phyloP scores from a whole-genome alignment of 2,797 vertebrate genomes.

The Sebastes hopkinsi region DNA sequence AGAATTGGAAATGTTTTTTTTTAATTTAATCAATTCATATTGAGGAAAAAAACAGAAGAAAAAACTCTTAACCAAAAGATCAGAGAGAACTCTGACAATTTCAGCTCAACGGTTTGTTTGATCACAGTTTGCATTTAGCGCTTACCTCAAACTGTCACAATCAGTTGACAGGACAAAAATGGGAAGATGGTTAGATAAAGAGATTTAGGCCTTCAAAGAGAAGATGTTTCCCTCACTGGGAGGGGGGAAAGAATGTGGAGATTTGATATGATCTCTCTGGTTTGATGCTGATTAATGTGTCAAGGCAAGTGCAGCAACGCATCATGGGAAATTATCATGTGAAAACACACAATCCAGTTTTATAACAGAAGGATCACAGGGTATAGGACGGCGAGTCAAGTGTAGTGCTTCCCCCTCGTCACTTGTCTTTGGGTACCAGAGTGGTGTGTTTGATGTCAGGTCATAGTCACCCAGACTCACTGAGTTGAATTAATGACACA shows the following conservation, averaged over 20 bases:
- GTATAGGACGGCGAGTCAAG: neutral
- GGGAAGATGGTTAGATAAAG: slow-evolving; percentile 45
- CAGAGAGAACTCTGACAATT: neutral
- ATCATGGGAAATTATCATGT: neutral
- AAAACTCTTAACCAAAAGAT: neutral
- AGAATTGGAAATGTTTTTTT: neutral
- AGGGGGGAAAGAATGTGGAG: neutral
- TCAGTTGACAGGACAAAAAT: slow-evolving; percentile 12
- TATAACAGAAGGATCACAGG: neutral
- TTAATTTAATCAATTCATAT: neutral
- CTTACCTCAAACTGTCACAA: slow-evolving; percentile 15
- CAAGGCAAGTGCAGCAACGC: neutral
- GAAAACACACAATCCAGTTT: slow-evolving; percentile 1
- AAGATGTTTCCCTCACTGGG: neutral
- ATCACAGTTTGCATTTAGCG: neutral
- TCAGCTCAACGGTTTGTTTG: slow-evolving; percentile 23
- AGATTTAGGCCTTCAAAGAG: slow-evolving; percentile 32
- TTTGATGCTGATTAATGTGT: slow-evolving; percentile 20
- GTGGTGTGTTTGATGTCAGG: slow-evolving; percentile 3
- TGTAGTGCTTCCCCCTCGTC: neutral
- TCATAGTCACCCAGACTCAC: slow-evolving; percentile 5
- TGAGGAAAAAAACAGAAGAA: neutral
- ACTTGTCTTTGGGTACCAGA: neutral
- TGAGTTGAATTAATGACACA: neutral
- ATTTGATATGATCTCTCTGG: slow-evolving; percentile 14